Percentiles rank a stretch among this genome's conserved stretches.
phyloP scores from a whole-genome alignment of 2,888 invertebrate genomes.

The Scaptomyza polygonia region DNA sequence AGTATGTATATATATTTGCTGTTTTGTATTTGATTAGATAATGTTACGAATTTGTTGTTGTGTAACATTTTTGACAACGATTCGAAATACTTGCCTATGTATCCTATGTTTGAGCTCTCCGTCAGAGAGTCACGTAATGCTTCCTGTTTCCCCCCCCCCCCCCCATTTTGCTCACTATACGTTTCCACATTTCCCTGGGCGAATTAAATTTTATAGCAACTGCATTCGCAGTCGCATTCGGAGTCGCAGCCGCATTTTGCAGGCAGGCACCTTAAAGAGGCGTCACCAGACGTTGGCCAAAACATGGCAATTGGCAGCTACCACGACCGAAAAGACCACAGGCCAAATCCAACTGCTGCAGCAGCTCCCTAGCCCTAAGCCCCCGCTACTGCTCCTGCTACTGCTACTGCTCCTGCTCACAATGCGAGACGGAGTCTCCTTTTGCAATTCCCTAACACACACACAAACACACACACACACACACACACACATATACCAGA shows the following conservation, averaged over 20 bases:
- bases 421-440: conserved; percentile 19
- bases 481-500: conserved; percentile 5
- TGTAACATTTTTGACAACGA: conserved; percentile 17
- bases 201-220: conserved; percentile 78
- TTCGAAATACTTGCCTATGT: conserved; percentile 41
- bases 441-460: conserved; percentile 13
- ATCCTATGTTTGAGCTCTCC: conserved; percentile 16
- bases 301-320: conserved; percentile 60
- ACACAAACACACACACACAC: conserved; percentile 24
- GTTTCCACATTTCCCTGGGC: conserved; percentile 15
- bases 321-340: conserved; percentile 34
- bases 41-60: neutral
- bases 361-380: conserved; percentile 4
- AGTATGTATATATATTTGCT: too few species aligned
- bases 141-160: conserved; percentile 3
- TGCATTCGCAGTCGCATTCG: conserved; percentile 53
- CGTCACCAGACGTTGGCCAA: conserved; percentile 46
- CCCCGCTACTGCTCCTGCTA: neutral
- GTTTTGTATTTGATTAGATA: neutral
- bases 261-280: conserved; percentile 38
- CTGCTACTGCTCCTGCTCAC: neutral
- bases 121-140: conserved; percentile 38
- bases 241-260: conserved; percentile 34
- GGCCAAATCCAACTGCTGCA: conserved; percentile 28
- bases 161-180: neutral